Percentiles rank a stretch among this genome's conserved stretches.
Conservation (phyloP, 1,140 invertebrate genomes). For the Marisa cornuarietis region DNA sequence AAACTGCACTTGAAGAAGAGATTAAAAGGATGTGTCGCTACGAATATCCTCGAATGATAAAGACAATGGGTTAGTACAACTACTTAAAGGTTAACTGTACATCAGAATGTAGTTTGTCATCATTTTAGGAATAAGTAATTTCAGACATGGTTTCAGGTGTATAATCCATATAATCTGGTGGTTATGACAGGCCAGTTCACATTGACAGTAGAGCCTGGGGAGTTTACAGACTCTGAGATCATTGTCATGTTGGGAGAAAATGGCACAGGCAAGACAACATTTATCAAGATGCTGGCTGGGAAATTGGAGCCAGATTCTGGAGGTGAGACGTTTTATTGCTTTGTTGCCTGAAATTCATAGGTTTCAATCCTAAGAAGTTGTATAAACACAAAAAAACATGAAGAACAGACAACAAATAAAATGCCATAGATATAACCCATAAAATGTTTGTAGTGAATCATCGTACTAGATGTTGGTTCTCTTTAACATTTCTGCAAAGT, state of each 20-base stretch:
- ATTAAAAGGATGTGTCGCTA: slow-evolving; percentile 96
- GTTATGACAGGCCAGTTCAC: slow-evolving; percentile 78
- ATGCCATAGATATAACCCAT: no score
- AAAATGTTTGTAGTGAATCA: no score
- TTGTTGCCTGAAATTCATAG: background rate
- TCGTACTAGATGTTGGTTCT: no score
- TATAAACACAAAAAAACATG: background rate
- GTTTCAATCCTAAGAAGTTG: background rate
- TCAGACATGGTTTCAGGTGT: background rate
- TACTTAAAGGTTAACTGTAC: no score
- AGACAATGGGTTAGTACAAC: slow-evolving; percentile 71
- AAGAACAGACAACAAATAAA: no score
- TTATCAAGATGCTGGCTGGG: slow-evolving; percentile 98
- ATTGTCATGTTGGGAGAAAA: slow-evolving; percentile 98
- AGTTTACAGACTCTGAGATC: slow-evolving; percentile 99
- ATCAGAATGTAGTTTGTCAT: no score
- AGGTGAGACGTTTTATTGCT: slow-evolving; percentile 65
- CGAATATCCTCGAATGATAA: slow-evolving; percentile 86
- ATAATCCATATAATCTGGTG: slow-evolving; percentile 23
- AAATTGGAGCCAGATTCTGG: slow-evolving; percentile 91
- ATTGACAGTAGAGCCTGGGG: slow-evolving; percentile 84
- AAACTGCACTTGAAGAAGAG: slow-evolving; percentile 97
- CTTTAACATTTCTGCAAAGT: background rate
- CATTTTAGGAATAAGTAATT: no score
- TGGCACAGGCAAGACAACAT: slow-evolving; percentile 99